A percentile compares a stretch with the other conserved stretches of the same genome.
These are phyloP conservation scores for Liopterus haemorrhoidalis DNA, from an alignment of 2,888 invertebrate species.

Conservation along the genomic window DNA sequence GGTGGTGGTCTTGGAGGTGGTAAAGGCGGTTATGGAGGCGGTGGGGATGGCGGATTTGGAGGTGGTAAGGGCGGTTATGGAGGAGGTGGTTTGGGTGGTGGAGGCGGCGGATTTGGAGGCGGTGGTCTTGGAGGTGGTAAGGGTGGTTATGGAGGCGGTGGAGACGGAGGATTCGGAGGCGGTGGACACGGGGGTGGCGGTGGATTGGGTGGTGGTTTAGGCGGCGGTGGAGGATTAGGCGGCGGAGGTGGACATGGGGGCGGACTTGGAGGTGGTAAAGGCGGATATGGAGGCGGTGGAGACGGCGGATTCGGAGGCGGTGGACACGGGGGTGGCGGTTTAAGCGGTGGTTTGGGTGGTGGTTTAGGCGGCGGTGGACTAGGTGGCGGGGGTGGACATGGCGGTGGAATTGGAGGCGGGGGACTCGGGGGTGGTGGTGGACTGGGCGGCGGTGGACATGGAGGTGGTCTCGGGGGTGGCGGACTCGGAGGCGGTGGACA, in stretches of 20 bases:
- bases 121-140: slow-evolving; percentile 14
- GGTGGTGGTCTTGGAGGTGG: background rate
- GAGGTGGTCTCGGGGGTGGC: slow-evolving; percentile 14
- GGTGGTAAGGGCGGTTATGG: too few relatives aligned
- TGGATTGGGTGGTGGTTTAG: background rate
- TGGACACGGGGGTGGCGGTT: slow-evolving; percentile 2
- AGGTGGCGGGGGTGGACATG: slow-evolving; percentile 30
- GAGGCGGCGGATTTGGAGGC: slow-evolving; percentile 9
- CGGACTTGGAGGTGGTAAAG: too few relatives aligned
- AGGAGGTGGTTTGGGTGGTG: too few relatives aligned
- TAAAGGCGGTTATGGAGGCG: background rate
- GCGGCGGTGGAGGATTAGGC: too few relatives aligned
- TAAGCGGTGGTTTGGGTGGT: slow-evolving; percentile 6
- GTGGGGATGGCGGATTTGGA: background rate
- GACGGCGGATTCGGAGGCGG: slow-evolving; percentile 10
- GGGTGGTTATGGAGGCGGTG: slow-evolving; percentile 13
- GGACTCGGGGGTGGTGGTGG: slow-evolving; percentile 34
- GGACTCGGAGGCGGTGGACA: slow-evolving; percentile 11
- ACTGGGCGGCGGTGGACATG: slow-evolving; percentile 26
- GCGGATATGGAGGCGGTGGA: background rate
- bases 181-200: slow-evolving; percentile 7
- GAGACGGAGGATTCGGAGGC: slow-evolving; percentile 14
- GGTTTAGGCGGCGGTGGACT: slow-evolving; percentile 18
- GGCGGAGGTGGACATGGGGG: too few relatives aligned
- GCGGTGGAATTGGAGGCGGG: slow-evolving; percentile 23